Conservation (phyloP, 1,140 invertebrate species). For the Zaprionus capensis region DNA sequence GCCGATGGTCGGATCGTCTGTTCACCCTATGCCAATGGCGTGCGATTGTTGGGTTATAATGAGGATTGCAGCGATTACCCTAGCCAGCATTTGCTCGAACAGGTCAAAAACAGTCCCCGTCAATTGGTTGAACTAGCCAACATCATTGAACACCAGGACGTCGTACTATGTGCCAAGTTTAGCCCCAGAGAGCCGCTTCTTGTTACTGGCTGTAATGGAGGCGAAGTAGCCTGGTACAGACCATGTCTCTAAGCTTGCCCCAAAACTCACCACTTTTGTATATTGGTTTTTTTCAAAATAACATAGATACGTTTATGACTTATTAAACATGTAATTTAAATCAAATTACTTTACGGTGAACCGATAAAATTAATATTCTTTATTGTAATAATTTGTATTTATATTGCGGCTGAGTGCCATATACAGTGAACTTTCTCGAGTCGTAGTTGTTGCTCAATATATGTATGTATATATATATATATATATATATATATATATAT, state of each 20-base stretch:
- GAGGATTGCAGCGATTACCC: constrained; percentile 91
- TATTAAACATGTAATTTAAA: constrained; percentile 8
- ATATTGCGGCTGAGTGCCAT: constrained; percentile 5
- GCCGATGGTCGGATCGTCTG: constrained; percentile 94
- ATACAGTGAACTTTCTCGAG: constrained; percentile 31
- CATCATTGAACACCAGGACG: constrained; percentile 90
- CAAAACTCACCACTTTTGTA: not conserved
- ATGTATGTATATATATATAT: too few species aligned
- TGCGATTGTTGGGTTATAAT: constrained; percentile 92
- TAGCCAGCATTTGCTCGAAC: constrained; percentile 85
- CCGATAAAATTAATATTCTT: constrained; percentile 52
- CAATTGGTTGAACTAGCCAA: constrained; percentile 88
- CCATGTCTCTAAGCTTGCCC: constrained; percentile 85
- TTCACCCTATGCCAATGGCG: constrained; percentile 94
- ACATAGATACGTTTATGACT: constrained; percentile 24
- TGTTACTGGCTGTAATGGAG: constrained; percentile 94
- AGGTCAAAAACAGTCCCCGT: constrained; percentile 76
- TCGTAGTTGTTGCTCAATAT: constrained; percentile 32
- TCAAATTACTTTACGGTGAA: constrained; percentile 42
- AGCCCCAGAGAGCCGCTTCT: constrained; percentile 93
- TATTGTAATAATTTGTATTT: constrained; percentile 47
- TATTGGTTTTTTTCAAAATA: constrained; percentile 18
- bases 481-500: too few species aligned
- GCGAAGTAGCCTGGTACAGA: constrained; percentile 95
- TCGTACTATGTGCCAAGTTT: constrained; percentile 96